Evolutionary conservation across 2,888 invertebrate species (phyloP).

Genomic region (Thumatha senex): DNA sequence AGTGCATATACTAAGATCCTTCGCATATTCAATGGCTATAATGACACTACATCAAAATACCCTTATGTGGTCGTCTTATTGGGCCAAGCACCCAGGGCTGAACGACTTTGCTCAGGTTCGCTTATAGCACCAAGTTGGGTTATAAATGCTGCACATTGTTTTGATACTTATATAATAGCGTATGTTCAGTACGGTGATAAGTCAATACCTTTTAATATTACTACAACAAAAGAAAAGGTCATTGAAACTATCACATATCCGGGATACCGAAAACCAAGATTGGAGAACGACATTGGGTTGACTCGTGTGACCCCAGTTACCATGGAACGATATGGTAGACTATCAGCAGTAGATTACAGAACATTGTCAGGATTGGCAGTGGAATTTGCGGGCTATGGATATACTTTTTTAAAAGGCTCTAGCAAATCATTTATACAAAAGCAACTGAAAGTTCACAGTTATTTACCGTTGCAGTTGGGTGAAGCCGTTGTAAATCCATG

Average conservation of each 20-base stretch:
- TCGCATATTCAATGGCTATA: neutral
- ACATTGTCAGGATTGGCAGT: neutral
- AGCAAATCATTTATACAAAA: neutral
- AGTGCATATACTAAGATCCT: neutral
- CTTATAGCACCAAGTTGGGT: neutral
- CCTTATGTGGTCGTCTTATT: neutral
- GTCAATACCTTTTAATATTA: neutral
- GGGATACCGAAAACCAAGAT: neutral
- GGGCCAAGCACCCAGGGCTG: neutral
- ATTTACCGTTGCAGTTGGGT: neutral
- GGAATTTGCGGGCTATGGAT: neutral
- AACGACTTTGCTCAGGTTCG: neutral
- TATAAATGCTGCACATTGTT: constrained; percentile 1
- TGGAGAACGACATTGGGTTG: neutral
- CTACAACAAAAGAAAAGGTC: neutral
- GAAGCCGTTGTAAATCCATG: neutral
- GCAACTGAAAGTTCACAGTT: neutral
- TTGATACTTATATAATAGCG: neutral
- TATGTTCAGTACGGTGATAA: neutral
- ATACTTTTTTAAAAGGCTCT: neutral
- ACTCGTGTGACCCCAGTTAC: neutral
- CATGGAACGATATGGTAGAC: neutral
- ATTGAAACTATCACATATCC: neutral
- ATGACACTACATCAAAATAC: neutral
- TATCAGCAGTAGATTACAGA: constrained; percentile 1